Base-by-base conservation (phyloP, 2,888 invertebrate species). In the Epicampocera succincta region DNA sequence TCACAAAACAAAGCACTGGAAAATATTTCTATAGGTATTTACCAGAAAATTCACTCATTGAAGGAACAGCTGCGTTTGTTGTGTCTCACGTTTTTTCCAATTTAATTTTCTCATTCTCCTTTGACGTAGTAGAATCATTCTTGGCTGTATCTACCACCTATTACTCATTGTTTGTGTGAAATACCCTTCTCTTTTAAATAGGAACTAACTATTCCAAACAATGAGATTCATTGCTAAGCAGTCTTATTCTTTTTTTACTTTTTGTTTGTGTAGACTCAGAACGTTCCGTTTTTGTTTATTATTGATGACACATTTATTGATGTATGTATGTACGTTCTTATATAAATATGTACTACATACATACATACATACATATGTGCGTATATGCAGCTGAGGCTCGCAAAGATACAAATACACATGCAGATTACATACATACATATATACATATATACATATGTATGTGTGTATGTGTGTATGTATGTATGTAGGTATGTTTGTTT, bases 201-300 rank as follows among this genome's bases (percentile, higher is more conserved):
- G 72, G 17, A 71, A 66, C 71, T 75, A 65, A 69, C 74, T 52
- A 73, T 79, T 68, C 68, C 46, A 19, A 52, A 63, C 44, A 80
- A 80, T 75, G 65, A 75, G 38, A 58, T 80, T 71, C 65, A 58
- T 80, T 80, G 74, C 75, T 65, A 3, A 56, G 25, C 19, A 19
- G n/a, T n/a, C n/a, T n/a, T n/a, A n/a, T n/a, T n/a, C n/a, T 46
- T 13, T 3, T 61, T 48, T 25, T 21, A 33, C 38, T 25, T 46
- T 46, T n/a, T 17, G 2, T 48, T 63, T 33, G 38, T 68, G 33
- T 60, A 19, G 60, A 12, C 52, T 50, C 58, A 21, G 15, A 72
- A 71, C 56, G 21, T 66, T 48, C 72, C 46, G 25, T 50, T 60
- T 78, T 3, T 40, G 15, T 73, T 42, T 69, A 58, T 17, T 69